Percentiles rank a stretch among this genome's conserved stretches.
Evolutionary conservation across 2,888 invertebrate species (phyloP).

Genomic region (Pyralis farinalis): DNA sequence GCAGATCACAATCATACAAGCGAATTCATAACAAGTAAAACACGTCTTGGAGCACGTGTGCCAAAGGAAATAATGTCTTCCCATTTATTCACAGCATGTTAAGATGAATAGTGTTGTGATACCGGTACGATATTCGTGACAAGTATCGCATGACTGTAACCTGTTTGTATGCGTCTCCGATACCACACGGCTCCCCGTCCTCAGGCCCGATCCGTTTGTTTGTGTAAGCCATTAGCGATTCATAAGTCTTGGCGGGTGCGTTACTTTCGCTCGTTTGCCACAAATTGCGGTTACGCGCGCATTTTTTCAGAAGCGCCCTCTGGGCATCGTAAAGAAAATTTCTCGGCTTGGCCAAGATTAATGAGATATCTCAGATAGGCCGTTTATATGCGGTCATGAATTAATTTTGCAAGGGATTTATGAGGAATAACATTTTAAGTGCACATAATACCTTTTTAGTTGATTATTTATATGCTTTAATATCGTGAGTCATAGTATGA

Average conservation of each 20-base stretch:
- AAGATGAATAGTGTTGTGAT: not conserved
- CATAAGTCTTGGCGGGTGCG: conserved; percentile 22
- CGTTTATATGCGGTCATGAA: conserved; percentile 38
- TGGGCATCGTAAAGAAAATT: conserved; percentile 39
- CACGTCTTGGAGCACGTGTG: too few relatives aligned
- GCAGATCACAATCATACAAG: too few relatives aligned
- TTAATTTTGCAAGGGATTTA: conserved; percentile 32
- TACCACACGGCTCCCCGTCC: not conserved
- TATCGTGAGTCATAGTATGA: not conserved
- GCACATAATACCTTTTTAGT: conserved; percentile 4
- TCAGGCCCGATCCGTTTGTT: conserved; percentile 13
- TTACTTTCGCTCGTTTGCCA: conserved; percentile 19
- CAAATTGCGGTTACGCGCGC: conserved; percentile 31
- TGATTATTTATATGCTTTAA: conserved; percentile 5
- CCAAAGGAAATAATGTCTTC: too few relatives aligned
- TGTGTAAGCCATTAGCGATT: conserved; percentile 24
- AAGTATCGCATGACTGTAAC: conserved; percentile 5
- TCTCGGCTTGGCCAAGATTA: conserved; percentile 38
- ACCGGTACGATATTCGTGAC: conserved; percentile 1
- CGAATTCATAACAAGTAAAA: too few relatives aligned
- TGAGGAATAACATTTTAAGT: conserved; percentile 18
- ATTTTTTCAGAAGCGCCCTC: conserved; percentile 34
- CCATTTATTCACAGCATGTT: too few relatives aligned
- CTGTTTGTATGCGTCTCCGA: conserved; percentile 3
- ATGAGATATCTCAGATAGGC: conserved; percentile 35